These are phyloP conservation scores for Bugula neritina DNA, from an alignment of 2,888 invertebrate genomes.

Conservation along the genomic window DNA sequence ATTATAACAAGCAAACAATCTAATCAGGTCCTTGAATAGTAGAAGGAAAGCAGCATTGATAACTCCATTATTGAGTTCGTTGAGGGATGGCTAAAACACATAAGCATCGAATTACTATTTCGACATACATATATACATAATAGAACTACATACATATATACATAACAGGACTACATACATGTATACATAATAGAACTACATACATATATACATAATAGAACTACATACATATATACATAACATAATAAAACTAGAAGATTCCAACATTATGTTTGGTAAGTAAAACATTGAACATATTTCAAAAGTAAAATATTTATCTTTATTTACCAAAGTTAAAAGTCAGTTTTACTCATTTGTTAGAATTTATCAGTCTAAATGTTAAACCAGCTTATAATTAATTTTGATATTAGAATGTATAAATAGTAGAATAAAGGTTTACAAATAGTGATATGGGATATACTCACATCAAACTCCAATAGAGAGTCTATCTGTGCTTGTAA, in stretches of 20 bases:
- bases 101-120: too few relatives aligned
- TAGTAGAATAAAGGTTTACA: too few relatives aligned
- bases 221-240: neutral
- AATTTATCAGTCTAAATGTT: too few relatives aligned
- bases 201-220: neutral
- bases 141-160: neutral
- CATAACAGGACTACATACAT: neutral
- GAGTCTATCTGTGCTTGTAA: constrained; percentile 92
- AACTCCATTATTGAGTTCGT: constrained; percentile 95
- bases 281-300: too few relatives aligned
- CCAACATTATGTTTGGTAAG: neutral
- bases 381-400: too few relatives aligned
- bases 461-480: constrained; percentile 84
- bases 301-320: too few relatives aligned
- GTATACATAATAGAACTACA: neutral
- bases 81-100: constrained; percentile 67
- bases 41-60: constrained; percentile 99
- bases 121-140: too few relatives aligned
- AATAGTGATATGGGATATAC: too few relatives aligned
- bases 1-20: constrained; percentile 98
- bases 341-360: too few relatives aligned
- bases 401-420: too few relatives aligned
- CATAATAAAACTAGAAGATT: constrained; percentile 25
- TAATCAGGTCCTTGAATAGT: constrained; percentile 95
- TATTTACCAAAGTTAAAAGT: too few relatives aligned